A percentile compares a stretch with the other conserved stretches of the same genome.
phyloP scores from a whole-genome alignment of 64 coral and sea anemone species.

The Pocillopora damicornis region DNA sequence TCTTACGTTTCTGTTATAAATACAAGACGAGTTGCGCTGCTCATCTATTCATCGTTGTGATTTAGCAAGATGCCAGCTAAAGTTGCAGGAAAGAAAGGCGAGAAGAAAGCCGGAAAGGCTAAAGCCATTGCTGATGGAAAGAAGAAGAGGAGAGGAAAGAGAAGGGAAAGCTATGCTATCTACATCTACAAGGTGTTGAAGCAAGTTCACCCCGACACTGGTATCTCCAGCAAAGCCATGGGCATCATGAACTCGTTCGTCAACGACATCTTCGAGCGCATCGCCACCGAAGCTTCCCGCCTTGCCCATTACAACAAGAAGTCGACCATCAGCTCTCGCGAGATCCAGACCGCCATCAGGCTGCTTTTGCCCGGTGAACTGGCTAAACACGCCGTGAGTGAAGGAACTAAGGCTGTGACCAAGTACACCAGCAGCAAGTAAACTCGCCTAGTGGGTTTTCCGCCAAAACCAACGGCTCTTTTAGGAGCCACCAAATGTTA shows the following conservation, averaged over 20 bases:
- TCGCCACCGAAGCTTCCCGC: slow-evolving; percentile 64
- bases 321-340: slow-evolving; percentile 39
- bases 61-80: no score
- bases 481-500: not conserved
- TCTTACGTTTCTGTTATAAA: no score
- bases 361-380: slow-evolving; percentile 26
- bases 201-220: slow-evolving; percentile 45
- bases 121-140: not conserved
- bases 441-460: slow-evolving; percentile 3
- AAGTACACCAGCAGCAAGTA: slow-evolving; percentile 30
- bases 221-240: slow-evolving; percentile 74
- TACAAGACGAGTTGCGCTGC: no score
- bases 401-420: slow-evolving; percentile 24
- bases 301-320: slow-evolving; percentile 64
- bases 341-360: slow-evolving; percentile 32
- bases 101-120: no score
- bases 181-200: slow-evolving; percentile 50
- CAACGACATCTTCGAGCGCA: slow-evolving; percentile 74
- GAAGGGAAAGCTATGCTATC: slow-evolving; percentile 45
- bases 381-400: slow-evolving; percentile 21
- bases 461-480: slow-evolving; percentile 2
- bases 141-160: slow-evolving; percentile 19
- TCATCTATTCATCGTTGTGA: no score
- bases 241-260: slow-evolving; percentile 75
- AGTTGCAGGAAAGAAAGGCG: no score